Conservation (phyloP, 2,888 invertebrate species). For the Sycophila texana region DNA sequence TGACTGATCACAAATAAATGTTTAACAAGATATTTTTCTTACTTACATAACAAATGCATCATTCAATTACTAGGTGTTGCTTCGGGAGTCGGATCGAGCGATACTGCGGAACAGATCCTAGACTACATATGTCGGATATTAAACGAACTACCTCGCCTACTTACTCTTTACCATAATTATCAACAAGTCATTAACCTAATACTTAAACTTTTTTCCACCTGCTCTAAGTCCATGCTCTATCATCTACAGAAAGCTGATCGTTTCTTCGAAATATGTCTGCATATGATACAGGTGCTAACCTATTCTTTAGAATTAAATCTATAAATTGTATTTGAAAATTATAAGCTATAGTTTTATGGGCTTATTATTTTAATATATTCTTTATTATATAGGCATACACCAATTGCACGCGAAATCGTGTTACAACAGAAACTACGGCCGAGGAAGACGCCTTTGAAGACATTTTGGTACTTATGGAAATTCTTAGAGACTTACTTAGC, state of each 20-base stretch:
- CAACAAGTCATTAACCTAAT: slow-evolving; percentile 87
- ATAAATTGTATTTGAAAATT: not conserved
- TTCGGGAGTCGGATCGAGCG: slow-evolving; percentile 78
- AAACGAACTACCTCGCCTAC: slow-evolving; percentile 82
- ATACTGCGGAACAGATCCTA: slow-evolving; percentile 77
- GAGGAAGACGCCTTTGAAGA: slow-evolving; percentile 88
- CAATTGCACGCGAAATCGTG: slow-evolving; percentile 81
- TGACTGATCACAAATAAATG: not conserved
- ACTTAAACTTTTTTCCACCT: slow-evolving; percentile 84
- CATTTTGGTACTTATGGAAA: slow-evolving; percentile 86
- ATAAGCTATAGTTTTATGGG: not conserved
- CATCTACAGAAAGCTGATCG: slow-evolving; percentile 70
- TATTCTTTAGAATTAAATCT: not conserved
- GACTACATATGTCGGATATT: slow-evolving; percentile 81
- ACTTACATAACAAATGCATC: not conserved
- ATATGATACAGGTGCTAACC: slow-evolving; percentile 79
- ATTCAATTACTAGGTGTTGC: slow-evolving; percentile 78
- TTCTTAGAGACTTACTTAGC: slow-evolving; percentile 80
- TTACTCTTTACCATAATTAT: slow-evolving; percentile 87
- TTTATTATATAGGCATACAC: slow-evolving; percentile 78
- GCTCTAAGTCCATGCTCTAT: slow-evolving; percentile 84
- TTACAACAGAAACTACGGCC: slow-evolving; percentile 80
- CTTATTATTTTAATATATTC: not conserved
- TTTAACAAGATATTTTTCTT: slow-evolving; percentile 12
- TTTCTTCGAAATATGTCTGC: slow-evolving; percentile 82